Conservation (phyloP, 2,888 invertebrate genomes). For the Choristoneura rosaceana region DNA sequence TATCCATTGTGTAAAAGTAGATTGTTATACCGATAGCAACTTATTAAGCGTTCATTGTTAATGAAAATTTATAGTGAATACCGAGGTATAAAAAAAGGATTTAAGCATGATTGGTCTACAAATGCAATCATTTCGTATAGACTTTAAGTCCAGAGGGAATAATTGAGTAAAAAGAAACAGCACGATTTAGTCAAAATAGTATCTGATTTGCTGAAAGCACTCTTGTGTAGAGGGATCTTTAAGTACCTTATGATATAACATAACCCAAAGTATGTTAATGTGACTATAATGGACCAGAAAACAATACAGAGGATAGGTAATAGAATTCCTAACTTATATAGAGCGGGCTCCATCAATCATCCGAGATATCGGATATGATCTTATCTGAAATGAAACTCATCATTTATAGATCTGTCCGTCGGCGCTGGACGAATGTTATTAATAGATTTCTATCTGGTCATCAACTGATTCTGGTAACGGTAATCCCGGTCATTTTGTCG, state of each 20-base stretch:
- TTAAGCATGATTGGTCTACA: not conserved
- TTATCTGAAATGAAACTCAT: constrained; percentile 85
- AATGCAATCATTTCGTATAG: no score
- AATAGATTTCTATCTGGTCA: constrained; percentile 84
- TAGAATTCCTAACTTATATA: constrained; percentile 80
- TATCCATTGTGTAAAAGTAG: constrained; percentile 6
- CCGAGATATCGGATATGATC: constrained; percentile 76
- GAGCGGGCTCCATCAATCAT: constrained; percentile 79
- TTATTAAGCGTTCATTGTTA: constrained; percentile 7
- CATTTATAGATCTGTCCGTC: constrained; percentile 83
- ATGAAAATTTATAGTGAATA: constrained; percentile 1
- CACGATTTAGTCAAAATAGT: no score
- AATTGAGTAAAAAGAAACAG: no score
- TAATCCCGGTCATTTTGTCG: constrained; percentile 75
- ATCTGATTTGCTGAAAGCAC: not conserved
- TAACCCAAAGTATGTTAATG: constrained; percentile 73
- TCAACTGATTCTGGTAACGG: constrained; percentile 81
- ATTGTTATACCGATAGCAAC: constrained; percentile 18
- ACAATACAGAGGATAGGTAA: constrained; percentile 76
- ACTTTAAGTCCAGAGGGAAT: no score
- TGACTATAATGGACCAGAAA: constrained; percentile 75
- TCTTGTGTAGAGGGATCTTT: not conserved
- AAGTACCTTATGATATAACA: constrained; percentile 31
- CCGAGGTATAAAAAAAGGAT: not conserved
- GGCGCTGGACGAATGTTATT: constrained; percentile 81